A percentile compares a stretch with the other conserved stretches of the same genome.
Evolutionary conservation across 2,888 invertebrate species (phyloP).

Genomic region (Drosophila ustulata): DNA sequence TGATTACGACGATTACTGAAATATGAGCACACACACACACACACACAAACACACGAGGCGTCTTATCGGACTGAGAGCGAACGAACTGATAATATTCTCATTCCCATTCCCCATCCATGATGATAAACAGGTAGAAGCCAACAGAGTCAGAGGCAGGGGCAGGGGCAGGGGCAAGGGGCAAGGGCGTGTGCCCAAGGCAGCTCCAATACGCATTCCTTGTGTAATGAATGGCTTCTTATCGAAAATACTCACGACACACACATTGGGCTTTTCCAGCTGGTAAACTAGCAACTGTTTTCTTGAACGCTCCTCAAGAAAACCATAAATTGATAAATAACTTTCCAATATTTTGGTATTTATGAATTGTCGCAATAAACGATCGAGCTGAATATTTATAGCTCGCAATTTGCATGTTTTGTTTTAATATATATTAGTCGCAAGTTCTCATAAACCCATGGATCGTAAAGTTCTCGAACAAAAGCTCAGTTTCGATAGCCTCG

Average conservation of each 20-base stretch:
- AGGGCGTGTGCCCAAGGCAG: constrained; percentile 11
- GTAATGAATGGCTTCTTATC: constrained; percentile 56
- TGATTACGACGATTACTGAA: constrained; percentile 58
- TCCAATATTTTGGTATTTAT: background rate
- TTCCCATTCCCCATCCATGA: constrained; percentile 14
- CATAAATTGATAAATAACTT: background rate
- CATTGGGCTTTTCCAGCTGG: background rate
- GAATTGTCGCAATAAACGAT: constrained; percentile 7
- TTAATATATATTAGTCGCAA: background rate
- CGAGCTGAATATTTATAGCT: constrained; percentile 1
- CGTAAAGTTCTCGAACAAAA: constrained; percentile 1
- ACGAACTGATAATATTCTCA: constrained; percentile 37
- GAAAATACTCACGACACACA: constrained; percentile 5
- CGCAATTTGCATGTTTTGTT: constrained; percentile 13
- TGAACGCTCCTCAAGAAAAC: background rate
- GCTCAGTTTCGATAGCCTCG: background rate
- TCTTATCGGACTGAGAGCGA: constrained; percentile 18
- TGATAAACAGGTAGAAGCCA: constrained; percentile 1
- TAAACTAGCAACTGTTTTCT: background rate
- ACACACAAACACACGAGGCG: constrained; percentile 10
- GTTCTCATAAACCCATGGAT: constrained; percentile 1
- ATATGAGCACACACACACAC: constrained; percentile 18
- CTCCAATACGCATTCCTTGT: constrained; percentile 49
- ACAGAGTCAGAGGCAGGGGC: background rate
- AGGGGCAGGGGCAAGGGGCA: background rate